phyloP scores from a whole-genome alignment of 2,797 vertebrate species.

The Sebastes itinus region DNA sequence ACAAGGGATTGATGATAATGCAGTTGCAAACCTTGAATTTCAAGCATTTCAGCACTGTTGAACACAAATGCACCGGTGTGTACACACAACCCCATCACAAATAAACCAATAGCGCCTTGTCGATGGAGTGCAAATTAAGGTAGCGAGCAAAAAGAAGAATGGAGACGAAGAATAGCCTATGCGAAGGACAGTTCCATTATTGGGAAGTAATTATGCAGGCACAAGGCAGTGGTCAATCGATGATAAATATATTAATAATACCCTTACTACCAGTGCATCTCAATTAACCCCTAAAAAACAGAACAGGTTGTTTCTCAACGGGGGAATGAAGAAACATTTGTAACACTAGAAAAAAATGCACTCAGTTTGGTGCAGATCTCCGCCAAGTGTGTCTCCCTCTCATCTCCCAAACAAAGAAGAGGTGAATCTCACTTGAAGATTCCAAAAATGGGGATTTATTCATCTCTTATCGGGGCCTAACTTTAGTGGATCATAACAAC shows the following conservation, averaged over 20 bases:
- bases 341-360: not conserved
- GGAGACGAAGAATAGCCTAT: slow-evolving; percentile 4
- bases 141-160: not conserved
- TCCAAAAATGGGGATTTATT: not conserved
- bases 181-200: slow-evolving; percentile 37
- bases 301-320: not conserved
- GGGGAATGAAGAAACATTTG: not conserved
- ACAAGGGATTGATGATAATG: not conserved
- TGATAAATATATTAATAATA: slow-evolving; percentile 44
- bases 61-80: not conserved
- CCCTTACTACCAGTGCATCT: slow-evolving; percentile 2
- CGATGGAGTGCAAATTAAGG: slow-evolving; percentile 13
- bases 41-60: not conserved
- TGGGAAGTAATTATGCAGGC: slow-evolving; percentile 40
- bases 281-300: slow-evolving; percentile 17
- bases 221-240: slow-evolving; percentile 43
- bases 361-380: not conserved
- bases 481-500: not conserved
- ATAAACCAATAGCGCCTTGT: slow-evolving; percentile 14
- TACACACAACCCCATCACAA: not conserved
- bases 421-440: not conserved
- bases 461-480: not conserved
- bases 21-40: not conserved
- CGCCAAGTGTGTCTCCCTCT: not conserved
- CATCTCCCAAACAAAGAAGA: not conserved